Evolutionary conservation across 2,888 invertebrate species (phyloP), one percentile per base, ranked within the genome.

Genomic region (Mimas tiliae): DNA sequence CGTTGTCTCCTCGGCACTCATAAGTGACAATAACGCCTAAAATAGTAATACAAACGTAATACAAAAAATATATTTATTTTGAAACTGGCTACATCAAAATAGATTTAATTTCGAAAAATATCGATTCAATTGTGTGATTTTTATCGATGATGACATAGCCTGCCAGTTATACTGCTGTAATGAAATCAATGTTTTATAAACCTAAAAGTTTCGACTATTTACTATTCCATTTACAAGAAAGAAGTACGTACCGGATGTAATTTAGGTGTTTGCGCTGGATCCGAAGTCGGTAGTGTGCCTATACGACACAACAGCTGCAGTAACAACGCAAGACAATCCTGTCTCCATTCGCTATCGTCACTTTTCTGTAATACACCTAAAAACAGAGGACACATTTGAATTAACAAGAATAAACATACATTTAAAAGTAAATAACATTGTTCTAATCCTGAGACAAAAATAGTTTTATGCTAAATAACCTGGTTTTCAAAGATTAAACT

Each of bases 331-430:
- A 99, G 93, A 80, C 98, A 98, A 84, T 99, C 99, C 84, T 98
- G 98, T 66, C 98, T 96, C 99, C 99, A 99, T 90, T 98, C 98
- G 76, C 96, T 96, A 73, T 97, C 97, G 65, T 97, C 96, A 70
- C 94, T 94, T 33, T 93, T 81, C 91, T 97, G 97, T 69, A 98
- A 85, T 51, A 96, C 95, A 52, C 97, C 95, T 95, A 67, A 6
- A 72, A 75, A 65, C 66, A 55, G 67, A 21, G 53, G 67, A 65
- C 34, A 69, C 70, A 68, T 68, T 64, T 3, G 62, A 48, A 62
- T 62, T 63, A 52, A 12, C 4, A 52, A 27, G n/a, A 34, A 53
- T 16, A 51, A 8, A 38, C 38, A 38, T 38, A 7, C 0, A 38
- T 7, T 16, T 58, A 47, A 58, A 52, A 19, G 14, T 3, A 6